Evolutionary conservation across 53 echinoderm and acorn worm genomes (phyloP), one percentile per base, ranked within the genome.

Genomic region (Pentamera pediparva): DNA sequence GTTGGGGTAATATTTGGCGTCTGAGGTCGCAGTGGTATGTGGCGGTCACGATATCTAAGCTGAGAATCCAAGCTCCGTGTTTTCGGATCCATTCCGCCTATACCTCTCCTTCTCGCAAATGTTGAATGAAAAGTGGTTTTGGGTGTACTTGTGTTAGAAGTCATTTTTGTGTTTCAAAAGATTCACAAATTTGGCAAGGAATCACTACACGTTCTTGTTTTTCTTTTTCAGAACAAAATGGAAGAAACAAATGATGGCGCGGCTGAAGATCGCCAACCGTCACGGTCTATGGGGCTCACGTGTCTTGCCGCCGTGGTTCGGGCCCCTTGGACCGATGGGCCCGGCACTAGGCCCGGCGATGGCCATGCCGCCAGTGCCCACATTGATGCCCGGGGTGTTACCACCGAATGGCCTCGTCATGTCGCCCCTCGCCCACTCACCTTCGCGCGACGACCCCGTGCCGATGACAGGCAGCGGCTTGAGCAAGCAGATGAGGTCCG

Each of bases 181-280:
- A n/a, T n/a, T n/a, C n/a, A n/a, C n/a, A n/a, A n/a, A n/a, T n/a
- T n/a, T n/a, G n/a, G n/a, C n/a, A n/a, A n/a, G n/a, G n/a, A n/a
- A n/a, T n/a, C n/a, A n/a, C n/a, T n/a, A n/a, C n/a, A n/a, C n/a
- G n/a, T n/a, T n/a, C n/a, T n/a, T n/a, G n/a, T n/a, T n/a, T n/a
- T n/a, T n/a, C n/a, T n/a, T n/a, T n/a, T 82, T 27, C 83, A 98
- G 98, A 81, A 98, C 98, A 4, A 98, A 98, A 59, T 92, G 98
- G 92, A 98, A 92, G 82, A 98, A 92, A 38, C 91, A 98, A 80
- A 92, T 98, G 91, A 98, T 88, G 88, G 98, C 98, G 6, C 88
- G 98, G 17, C 69, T 98, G 60, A 98, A 98, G 81, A 85, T 98
- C 37, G 98, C 98, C 47, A 92, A 98, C 53, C 86, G 98, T 1